Conservation (phyloP, 2,113 vertebrate genomes). For the Alouatta palliata region DNA sequence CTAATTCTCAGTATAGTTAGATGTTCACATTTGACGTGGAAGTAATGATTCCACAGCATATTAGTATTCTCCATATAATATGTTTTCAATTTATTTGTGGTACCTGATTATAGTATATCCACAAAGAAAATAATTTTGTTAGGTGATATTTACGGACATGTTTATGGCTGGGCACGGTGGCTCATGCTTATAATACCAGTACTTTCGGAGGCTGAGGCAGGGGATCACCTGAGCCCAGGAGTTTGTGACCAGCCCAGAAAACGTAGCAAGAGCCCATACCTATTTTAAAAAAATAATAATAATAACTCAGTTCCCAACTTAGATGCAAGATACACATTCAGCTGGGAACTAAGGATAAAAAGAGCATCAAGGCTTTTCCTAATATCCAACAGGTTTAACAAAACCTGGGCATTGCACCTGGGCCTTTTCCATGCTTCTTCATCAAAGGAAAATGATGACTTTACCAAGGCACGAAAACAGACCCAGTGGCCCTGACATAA, state of each 20-base stretch:
- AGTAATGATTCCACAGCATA: neutral
- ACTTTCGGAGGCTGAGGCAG: too few relatives aligned
- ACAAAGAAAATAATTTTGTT: neutral
- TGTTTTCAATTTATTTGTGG: neutral
- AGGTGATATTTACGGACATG: neutral
- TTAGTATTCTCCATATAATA: neutral
- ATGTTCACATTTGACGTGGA: neutral
- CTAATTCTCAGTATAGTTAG: neutral
- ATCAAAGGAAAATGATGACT: constrained; percentile 12
- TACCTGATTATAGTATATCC: neutral
- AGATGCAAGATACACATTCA: constrained; percentile 38
- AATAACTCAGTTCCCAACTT: neutral
- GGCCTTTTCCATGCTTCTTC: constrained; percentile 7
- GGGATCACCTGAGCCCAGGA: too few relatives aligned
- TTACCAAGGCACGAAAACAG: constrained; percentile 18
- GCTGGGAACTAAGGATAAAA: neutral
- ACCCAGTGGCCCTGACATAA: neutral
- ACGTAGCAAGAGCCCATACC: too few relatives aligned
- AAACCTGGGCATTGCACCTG: neutral
- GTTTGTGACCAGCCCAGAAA: too few relatives aligned
- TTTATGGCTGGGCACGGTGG: neutral
- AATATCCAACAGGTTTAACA: neutral
- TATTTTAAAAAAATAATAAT: too few relatives aligned
- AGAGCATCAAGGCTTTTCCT: neutral
- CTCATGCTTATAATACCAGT: too few relatives aligned